Evolutionary conservation across 2,888 invertebrate genomes (phyloP).

Genomic region (Odontomyia ornata): DNA sequence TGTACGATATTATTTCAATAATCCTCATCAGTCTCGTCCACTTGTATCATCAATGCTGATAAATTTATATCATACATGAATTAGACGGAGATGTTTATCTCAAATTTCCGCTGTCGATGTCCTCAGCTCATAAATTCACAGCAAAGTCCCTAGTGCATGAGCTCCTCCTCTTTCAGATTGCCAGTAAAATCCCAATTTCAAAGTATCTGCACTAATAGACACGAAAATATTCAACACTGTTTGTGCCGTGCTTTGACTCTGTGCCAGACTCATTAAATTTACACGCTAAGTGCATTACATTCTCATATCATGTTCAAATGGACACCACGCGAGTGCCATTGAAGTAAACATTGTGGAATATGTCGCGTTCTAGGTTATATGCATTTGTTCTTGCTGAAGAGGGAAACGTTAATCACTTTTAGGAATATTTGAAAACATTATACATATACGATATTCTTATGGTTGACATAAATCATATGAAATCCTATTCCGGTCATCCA

Average conservation of each 20-base stretch:
- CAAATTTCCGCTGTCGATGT: slow-evolving; percentile 24
- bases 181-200: slow-evolving; percentile 1
- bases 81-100: slow-evolving; percentile 6
- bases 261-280: slow-evolving; percentile 24
- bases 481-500: too few species aligned
- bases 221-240: slow-evolving; percentile 24
- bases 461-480: background rate
- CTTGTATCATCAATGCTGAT: too few species aligned
- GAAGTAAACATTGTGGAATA: slow-evolving; percentile 18
- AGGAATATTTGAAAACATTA: too few species aligned
- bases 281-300: slow-evolving; percentile 37
- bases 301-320: slow-evolving; percentile 24
- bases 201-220: slow-evolving; percentile 14
- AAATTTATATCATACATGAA: too few species aligned
- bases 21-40: too few species aligned
- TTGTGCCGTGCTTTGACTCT: slow-evolving; percentile 3
- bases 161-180: slow-evolving; percentile 33
- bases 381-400: background rate
- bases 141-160: background rate
- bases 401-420: too few species aligned
- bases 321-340: background rate
- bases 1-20: background rate
- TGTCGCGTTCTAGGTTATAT: background rate
- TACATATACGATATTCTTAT: too few species aligned
- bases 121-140: background rate